Base-by-base conservation (phyloP, 1,140 invertebrate species). In the Drosophila athabasca region DNA sequence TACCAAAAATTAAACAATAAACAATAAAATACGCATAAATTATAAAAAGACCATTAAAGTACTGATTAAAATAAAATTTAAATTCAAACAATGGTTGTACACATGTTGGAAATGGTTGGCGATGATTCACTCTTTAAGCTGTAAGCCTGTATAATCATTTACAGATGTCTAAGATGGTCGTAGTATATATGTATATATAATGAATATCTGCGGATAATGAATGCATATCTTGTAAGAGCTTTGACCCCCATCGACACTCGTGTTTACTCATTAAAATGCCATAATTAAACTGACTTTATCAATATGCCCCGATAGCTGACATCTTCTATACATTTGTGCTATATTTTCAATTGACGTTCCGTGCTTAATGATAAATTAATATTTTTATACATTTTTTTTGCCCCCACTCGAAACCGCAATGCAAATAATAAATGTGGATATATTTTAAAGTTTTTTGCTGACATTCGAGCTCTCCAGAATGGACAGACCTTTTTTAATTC, bases 251-350 rank as follows among this genome's bases (percentile, higher is more conserved):
- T 76, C n/a, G 31, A 19, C 15, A 22, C 51, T 15, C 44, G 48
- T 51, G 55, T 67, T 67, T 35, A 67, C 71, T 75, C 71, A 76
- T 70, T 78, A 69, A 78, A 74, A 75, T 57, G 43, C 54, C 59
- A 64, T 65, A 58, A 57, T 70, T 84, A 67, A 72, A 76, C 71
- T 35, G 57, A 74, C 81, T 62, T 62, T 50, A 76, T 83, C 58
- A 76, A 73, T 76, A 76, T 77, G 49, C 39, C 55, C 49, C 49
- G 44, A 54, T 75, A 60, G 74, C 44, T 70, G 62, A 62, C 76
- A 59, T 62, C 17, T 60, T 55, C 17, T 15, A 6, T 8, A 58
- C 51, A 24, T 45, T 39, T 53, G 58, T 39, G 43, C 39, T 68
- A 77, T 73, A 60, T 22, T 24, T 15, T 29, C 53, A 55, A 70